Conservation (phyloP, 2,113 vertebrate species). For the Arvicanthis niloticus region DNA sequence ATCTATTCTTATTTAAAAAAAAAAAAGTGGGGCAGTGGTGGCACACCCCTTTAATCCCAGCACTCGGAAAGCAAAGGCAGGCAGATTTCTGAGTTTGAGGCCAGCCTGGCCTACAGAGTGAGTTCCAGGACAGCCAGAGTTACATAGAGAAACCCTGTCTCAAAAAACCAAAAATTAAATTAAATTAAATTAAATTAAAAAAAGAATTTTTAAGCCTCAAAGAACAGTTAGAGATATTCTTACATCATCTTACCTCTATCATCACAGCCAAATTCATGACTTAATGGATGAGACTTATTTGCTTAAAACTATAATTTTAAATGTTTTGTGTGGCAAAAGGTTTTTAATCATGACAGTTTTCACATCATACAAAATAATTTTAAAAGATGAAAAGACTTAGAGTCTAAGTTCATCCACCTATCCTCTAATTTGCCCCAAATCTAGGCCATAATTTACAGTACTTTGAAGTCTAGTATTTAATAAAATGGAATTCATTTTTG, state of each 20-base stretch:
- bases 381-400: not conserved
- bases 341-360: constrained; percentile 30
- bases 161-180: too few relatives aligned
- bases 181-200: too few relatives aligned
- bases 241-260: not conserved
- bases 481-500: constrained; percentile 51
- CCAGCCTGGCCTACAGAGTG: too few relatives aligned
- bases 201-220: not conserved
- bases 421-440: not conserved
- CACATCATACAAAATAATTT: constrained; percentile 6
- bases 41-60: too few relatives aligned
- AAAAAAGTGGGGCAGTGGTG: too few relatives aligned
- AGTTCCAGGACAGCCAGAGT: too few relatives aligned
- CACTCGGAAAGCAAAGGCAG: too few relatives aligned
- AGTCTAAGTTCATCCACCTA: not conserved
- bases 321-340: not conserved
- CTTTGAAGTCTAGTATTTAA: constrained; percentile 41
- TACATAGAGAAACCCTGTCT: too few relatives aligned
- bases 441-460: not conserved
- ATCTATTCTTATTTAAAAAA: not conserved
- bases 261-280: constrained; percentile 14
- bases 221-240: constrained; percentile 17
- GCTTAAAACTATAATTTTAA: constrained; percentile 49
- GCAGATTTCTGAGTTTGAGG: too few relatives aligned
- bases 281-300: not conserved